Evolutionary conservation across 2,888 invertebrate species (phyloP).

Genomic region (Drosophila ezoana): DNA sequence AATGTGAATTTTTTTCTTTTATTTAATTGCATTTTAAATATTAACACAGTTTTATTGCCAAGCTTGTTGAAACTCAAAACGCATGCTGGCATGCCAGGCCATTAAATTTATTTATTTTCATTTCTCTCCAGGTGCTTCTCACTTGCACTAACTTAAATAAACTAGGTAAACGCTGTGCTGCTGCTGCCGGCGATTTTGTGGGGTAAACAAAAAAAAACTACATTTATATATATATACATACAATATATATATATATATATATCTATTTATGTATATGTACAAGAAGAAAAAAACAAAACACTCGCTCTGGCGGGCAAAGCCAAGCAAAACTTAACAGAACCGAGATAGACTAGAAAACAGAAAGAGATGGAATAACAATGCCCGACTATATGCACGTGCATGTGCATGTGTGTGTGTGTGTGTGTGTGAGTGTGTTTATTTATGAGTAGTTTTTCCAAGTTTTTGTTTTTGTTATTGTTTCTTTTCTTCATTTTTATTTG

Average conservation of each 20-base stretch:
- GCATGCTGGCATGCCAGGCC: slow-evolving; percentile 18
- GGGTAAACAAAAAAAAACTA: slow-evolving; percentile 61
- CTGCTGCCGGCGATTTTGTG: slow-evolving; percentile 46
- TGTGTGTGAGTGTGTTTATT: slow-evolving; percentile 49
- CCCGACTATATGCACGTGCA: slow-evolving; percentile 18
- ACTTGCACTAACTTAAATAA: slow-evolving; percentile 37
- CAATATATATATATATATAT: slow-evolving; percentile 18
- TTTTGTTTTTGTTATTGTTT: slow-evolving; percentile 30
- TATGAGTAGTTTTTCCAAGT: slow-evolving; percentile 72
- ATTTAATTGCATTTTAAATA: slow-evolving; percentile 17
- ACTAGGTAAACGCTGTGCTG: slow-evolving; percentile 29
- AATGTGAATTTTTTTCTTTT: background rate
- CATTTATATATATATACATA: slow-evolving; percentile 17
- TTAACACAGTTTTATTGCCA: slow-evolving; percentile 11
- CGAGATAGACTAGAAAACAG: slow-evolving; percentile 17
- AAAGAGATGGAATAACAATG: slow-evolving; percentile 54
- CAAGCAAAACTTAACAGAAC: slow-evolving; percentile 61
- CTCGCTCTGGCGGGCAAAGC: slow-evolving; percentile 54
- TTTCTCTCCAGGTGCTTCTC: slow-evolving; percentile 47
- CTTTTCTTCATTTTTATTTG: slow-evolving; percentile 10
- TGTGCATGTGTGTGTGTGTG: background rate
- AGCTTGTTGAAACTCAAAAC: background rate
- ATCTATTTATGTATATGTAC: slow-evolving; percentile 12
- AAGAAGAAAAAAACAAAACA: slow-evolving; percentile 35
- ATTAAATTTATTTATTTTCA: slow-evolving; percentile 49